Base-by-base conservation (phyloP, 2,888 invertebrate species). In the Leucania comma region DNA sequence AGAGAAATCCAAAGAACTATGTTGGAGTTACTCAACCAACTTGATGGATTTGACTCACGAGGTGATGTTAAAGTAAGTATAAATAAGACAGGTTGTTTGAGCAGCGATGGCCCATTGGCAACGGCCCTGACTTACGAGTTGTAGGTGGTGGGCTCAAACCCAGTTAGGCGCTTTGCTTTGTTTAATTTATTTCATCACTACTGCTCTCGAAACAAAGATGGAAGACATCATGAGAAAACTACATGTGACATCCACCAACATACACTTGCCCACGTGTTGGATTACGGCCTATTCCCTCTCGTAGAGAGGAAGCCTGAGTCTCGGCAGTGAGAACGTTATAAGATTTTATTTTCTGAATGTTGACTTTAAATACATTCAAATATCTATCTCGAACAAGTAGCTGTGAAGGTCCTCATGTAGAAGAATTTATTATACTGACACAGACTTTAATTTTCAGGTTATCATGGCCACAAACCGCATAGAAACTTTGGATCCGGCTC, bases 1-100 rank as follows among this genome's bases (percentile, higher is more conserved):
- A 97, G 99, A 79, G 99, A 99, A 97, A 99, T 99, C 92, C 99
- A 99, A 93, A 97, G 99, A 92, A 99, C 99, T 72, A 99, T 99
- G 99, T 97, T 99, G 94, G 99, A 99, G 93, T 96, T 99, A 72
- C 96, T 99, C 20, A 99, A 99, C 95, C 99, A 99, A 93, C 96
- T 99, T 62, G 99, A 99, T 96, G 99, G 99, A 70, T 99, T 99
- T 94, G 99, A 99, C 95, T 99, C 99, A 0, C 96, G 99, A 66
- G 99, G 99, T 26, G 99, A 99, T 96, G 99, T 99, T 9, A 99
- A 99, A 97, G 98, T 98, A 91, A 90, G 89, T 81, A 98, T 98
- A 91, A 90, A 89, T 80, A 59, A 6, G 22, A 22, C 6, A 5
- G 17, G 42, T 6, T 12, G 38, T 38, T 14, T 38, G 12, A 38